Evolutionary conservation across 2,888 invertebrate species (phyloP).

Genomic region (Hemistola chrysoprasaria): DNA sequence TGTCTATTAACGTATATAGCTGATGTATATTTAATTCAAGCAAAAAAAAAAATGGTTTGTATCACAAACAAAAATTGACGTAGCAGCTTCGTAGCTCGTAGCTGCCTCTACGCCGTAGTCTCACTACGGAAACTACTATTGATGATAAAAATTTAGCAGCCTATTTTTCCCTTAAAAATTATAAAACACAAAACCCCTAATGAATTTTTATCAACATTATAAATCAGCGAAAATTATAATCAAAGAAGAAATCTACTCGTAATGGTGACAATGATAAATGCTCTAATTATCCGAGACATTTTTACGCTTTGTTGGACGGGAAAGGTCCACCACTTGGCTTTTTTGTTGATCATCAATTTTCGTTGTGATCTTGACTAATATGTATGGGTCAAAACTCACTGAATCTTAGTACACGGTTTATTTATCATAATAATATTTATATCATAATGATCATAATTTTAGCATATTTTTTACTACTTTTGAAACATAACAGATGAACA

Average conservation of each 20-base stretch:
- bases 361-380: conserved; percentile 10
- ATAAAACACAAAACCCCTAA: neutral
- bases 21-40: no score
- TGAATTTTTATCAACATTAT: conserved; percentile 8
- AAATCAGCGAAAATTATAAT: conserved; percentile 26
- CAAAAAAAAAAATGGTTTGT: no score
- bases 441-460: no score
- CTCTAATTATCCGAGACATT: conserved; percentile 47
- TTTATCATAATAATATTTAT: no score
- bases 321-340: conserved; percentile 25
- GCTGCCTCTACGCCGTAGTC: conserved; percentile 5
- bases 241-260: conserved; percentile 32
- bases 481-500: no score
- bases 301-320: conserved; percentile 36
- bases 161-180: neutral
- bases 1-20: neutral
- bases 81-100: conserved; percentile 1
- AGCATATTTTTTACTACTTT: no score
- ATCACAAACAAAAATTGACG: no score
- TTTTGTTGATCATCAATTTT: conserved; percentile 29
- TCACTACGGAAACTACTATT: no score
- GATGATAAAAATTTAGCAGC: no score
- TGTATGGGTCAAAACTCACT: conserved; percentile 4
- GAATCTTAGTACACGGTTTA: no score
- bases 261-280: conserved; percentile 45